A percentile compares a stretch with the other conserved stretches of the same genome.
phyloP scores from a whole-genome alignment of 1,140 invertebrate genomes.

The Bombus cullumanus region DNA sequence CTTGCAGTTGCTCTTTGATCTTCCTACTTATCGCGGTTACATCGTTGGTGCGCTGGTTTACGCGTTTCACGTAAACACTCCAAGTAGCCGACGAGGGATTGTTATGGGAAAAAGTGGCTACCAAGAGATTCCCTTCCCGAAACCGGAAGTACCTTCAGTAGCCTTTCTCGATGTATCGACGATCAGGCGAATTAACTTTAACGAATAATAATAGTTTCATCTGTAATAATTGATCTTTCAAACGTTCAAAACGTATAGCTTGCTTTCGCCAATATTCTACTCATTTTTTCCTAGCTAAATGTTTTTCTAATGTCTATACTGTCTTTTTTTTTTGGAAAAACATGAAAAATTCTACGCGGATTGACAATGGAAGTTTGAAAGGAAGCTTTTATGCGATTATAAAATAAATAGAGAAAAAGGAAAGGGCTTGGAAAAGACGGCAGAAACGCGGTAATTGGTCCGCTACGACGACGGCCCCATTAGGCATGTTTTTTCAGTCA shows the following conservation, averaged over 20 bases:
- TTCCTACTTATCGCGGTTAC: constrained; percentile 16
- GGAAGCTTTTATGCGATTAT: background rate
- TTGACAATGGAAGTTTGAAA: background rate
- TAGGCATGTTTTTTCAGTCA: constrained; percentile 60
- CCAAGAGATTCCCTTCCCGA: background rate
- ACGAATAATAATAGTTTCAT: too few relatives aligned
- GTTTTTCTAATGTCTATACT: too few relatives aligned
- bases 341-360: background rate
- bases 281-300: too few relatives aligned
- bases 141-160: background rate
- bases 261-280: too few relatives aligned
- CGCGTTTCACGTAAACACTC: constrained; percentile 28
- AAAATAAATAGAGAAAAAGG: constrained; percentile 2
- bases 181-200: background rate
- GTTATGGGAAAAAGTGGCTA: constrained; percentile 24
- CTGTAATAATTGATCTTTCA: too few relatives aligned
- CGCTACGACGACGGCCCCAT: constrained; percentile 54
- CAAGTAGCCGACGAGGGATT: constrained; percentile 18
- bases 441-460: constrained; percentile 40
- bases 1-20: constrained; percentile 19
- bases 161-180: background rate
- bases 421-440: background rate
- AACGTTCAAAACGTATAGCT: too few relatives aligned
- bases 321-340: too few relatives aligned
- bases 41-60: constrained; percentile 21